A percentile compares a stretch with the other conserved stretches of the same genome.
phyloP scores from a whole-genome alignment of 1,140 invertebrate species.

The Trichonephila clavipes region DNA sequence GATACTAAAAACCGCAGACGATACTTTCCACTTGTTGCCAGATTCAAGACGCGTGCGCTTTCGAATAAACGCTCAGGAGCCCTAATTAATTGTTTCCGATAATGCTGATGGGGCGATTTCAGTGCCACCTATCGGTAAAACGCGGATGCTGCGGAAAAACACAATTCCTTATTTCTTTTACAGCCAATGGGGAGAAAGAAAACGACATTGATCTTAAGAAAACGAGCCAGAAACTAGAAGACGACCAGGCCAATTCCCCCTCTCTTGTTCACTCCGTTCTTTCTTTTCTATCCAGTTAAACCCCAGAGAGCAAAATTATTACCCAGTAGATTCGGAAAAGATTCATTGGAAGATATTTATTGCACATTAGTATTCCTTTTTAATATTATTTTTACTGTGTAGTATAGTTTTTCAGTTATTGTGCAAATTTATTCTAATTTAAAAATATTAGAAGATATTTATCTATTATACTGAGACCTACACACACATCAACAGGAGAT shows the following conservation, averaged over 20 bases:
- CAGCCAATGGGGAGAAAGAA: slow-evolving; percentile 12
- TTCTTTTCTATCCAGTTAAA: too few species aligned
- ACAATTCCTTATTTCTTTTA: background rate
- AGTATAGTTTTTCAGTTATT: too few species aligned
- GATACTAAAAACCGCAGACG: background rate
- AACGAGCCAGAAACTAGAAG: background rate
- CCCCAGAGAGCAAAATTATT: background rate
- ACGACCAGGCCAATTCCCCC: too few species aligned
- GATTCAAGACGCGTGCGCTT: slow-evolving; percentile 11
- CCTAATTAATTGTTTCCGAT: slow-evolving; percentile 67
- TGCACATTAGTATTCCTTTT: too few species aligned
- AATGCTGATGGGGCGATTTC: slow-evolving; percentile 53
- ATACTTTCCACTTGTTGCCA: slow-evolving; percentile 28
- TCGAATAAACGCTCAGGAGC: background rate
- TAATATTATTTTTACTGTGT: too few species aligned
- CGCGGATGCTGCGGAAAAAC: background rate
- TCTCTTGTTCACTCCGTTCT: background rate
- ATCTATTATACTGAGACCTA: too few species aligned
- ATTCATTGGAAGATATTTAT: background rate
- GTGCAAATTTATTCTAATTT: too few species aligned
- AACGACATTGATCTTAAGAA: slow-evolving; percentile 27
- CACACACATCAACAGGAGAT: too few species aligned
- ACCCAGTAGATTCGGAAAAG: background rate
- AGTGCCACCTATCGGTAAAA: slow-evolving; percentile 43
- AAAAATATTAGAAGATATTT: too few species aligned